Evolutionary conservation across 2,888 invertebrate genomes (phyloP).

Genomic region (Drosophila cognata): DNA sequence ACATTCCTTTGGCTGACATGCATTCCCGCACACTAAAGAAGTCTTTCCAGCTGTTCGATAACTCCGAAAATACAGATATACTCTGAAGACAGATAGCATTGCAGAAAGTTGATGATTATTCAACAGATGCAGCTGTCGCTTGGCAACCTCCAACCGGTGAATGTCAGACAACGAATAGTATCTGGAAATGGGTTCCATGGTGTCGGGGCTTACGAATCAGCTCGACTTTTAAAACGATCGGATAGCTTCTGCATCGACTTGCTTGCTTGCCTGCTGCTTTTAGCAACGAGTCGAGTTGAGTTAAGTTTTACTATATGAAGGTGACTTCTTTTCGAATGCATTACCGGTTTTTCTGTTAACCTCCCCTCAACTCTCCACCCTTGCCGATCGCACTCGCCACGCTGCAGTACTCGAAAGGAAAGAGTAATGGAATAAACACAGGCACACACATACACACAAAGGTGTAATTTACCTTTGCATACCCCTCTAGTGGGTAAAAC

Average conservation of each 20-base stretch:
- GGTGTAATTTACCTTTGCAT: constrained; percentile 62
- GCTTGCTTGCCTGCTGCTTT: constrained; percentile 20
- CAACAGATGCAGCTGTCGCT: constrained; percentile 35
- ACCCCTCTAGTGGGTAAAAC: constrained; percentile 31
- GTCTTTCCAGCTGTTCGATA: constrained; percentile 25
- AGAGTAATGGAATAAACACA: constrained; percentile 45
- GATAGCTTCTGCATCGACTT: constrained; percentile 11
- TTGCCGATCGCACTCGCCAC: constrained; percentile 12
- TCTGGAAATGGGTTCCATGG: constrained; percentile 31
- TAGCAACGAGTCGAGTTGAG: constrained; percentile 29
- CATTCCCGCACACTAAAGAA: constrained; percentile 18
- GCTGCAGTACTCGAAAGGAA: constrained; percentile 48
- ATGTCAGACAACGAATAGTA: constrained; percentile 34
- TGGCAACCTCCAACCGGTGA: constrained; percentile 11
- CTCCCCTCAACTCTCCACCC: constrained; percentile 18
- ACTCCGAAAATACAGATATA: not conserved
- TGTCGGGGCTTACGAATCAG: constrained; percentile 35
- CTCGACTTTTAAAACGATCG: constrained; percentile 7
- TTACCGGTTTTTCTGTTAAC: constrained; percentile 69
- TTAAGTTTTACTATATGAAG: constrained; percentile 65
- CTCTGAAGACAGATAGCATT: constrained; percentile 27
- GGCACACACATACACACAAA: constrained; percentile 37
- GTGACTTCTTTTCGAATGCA: constrained; percentile 81
- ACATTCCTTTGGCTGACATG: constrained; percentile 8
- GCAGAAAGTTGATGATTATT: constrained; percentile 17